These are phyloP conservation scores for Junonia oenone DNA, from an alignment of 2,888 invertebrate genomes.

Conservation along the genomic window DNA sequence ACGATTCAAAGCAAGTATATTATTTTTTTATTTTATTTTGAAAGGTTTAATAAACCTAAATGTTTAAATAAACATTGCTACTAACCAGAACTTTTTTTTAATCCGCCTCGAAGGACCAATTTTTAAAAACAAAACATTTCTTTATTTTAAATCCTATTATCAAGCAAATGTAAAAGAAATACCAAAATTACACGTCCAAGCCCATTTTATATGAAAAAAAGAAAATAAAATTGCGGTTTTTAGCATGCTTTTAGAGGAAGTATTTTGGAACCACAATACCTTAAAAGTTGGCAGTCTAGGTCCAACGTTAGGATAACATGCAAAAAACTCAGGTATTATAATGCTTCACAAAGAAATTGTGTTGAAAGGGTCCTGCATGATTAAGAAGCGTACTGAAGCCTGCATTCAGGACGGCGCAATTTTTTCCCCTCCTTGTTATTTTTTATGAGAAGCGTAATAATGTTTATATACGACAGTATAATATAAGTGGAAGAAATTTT, in stretches of 20 bases:
- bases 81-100: no score
- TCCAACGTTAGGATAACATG: neutral
- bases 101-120: no score
- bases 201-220: neutral
- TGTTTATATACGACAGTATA: conserved; percentile 17
- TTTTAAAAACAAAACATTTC: no score
- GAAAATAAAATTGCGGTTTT: neutral
- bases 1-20: no score
- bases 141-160: no score
- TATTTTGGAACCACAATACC: neutral
- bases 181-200: neutral
- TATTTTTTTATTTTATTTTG: no score
- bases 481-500: conserved; percentile 8
- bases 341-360: conserved; percentile 16
- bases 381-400: conserved; percentile 22
- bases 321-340: conserved; percentile 3
- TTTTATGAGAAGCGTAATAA: conserved; percentile 25
- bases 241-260: neutral
- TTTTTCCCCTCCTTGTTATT: conserved; percentile 25
- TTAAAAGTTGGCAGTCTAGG: neutral
- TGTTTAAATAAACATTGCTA: no score
- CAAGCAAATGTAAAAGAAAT: no score
- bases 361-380: conserved; percentile 25
- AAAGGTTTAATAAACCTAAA: no score
- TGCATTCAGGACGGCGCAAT: conserved; percentile 21